These are phyloP conservation scores for human DNA, from an alignment of 2,113 vertebrate genomes.

Conservation along the genomic window GRCh38 chr2:204347001-204347500, in stretches of 20 bases:
- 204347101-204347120: not conserved
- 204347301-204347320: not conserved
- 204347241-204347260: not conserved
- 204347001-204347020: not conserved
- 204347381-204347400: not conserved
- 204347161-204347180: not conserved
- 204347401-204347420: not conserved
- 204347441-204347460: not conserved
- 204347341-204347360: not conserved
- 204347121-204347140: not conserved
- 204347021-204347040: slow-evolving; percentile 13
- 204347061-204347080: not conserved
- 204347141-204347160: not conserved
- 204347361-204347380: not conserved
- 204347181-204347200: not conserved
- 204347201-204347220: not conserved
- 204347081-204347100: not conserved
- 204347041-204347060: not conserved
- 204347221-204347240: not conserved
- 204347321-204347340: not conserved
- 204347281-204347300: not conserved
- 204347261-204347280: not conserved
- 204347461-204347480: not conserved
- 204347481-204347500: not conserved
- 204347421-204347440: not conserved